Conservation (phyloP, 2,888 invertebrate genomes). For the Pyrochroa serraticornis region DNA sequence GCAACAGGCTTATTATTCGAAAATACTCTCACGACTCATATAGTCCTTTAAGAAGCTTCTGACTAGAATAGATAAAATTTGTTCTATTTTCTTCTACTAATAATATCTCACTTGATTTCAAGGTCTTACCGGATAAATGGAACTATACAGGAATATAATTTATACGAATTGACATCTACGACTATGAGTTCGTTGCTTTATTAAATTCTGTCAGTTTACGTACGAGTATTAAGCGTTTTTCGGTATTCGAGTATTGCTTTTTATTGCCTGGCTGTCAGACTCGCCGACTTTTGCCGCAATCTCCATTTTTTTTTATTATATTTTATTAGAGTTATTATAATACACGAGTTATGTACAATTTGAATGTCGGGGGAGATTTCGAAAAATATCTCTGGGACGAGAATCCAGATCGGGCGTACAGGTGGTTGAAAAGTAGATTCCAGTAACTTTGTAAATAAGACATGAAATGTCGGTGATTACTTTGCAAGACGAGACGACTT, state of each 20-base stretch:
- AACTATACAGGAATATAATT: slow-evolving; percentile 34
- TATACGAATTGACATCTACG: slow-evolving; percentile 48
- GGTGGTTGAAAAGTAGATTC: too few species aligned
- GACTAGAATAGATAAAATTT: slow-evolving; percentile 19
- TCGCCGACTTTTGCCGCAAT: slow-evolving; percentile 22
- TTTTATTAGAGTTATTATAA: slow-evolving; percentile 17
- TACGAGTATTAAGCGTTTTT: slow-evolving; percentile 52
- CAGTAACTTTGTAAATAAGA: too few species aligned
- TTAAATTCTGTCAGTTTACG: slow-evolving; percentile 48
- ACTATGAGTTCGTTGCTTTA: slow-evolving; percentile 51
- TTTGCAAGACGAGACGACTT: too few species aligned
- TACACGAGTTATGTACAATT: slow-evolving; percentile 14
- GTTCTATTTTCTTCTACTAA: slow-evolving; percentile 19
- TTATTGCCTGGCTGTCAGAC: slow-evolving; percentile 50
- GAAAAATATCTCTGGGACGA: neutral
- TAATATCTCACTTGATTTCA: slow-evolving; percentile 35
- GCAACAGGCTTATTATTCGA: neutral
- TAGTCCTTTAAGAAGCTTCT: slow-evolving; percentile 4
- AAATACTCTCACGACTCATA: neutral
- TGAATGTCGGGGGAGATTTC: neutral
- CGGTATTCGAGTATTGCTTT: slow-evolving; percentile 53
- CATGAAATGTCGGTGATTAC: too few species aligned
- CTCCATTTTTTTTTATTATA: slow-evolving; percentile 19
- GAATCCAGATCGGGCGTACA: too few species aligned
- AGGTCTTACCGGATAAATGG: slow-evolving; percentile 37